Conservation (phyloP, 2,113 vertebrate species). For the Sisor rabdophorus region DNA sequence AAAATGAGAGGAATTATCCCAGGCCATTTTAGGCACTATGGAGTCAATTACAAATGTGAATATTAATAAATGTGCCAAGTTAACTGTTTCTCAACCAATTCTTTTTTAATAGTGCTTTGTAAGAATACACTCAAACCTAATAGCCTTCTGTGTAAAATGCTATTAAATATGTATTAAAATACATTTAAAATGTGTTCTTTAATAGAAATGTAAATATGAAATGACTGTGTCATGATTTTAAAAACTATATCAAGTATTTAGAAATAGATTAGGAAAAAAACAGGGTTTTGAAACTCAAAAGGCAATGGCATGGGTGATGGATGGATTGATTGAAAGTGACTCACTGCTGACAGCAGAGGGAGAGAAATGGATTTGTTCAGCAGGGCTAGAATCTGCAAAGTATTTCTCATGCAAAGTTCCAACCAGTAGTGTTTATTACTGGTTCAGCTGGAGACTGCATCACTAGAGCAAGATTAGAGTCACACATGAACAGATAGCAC, state of each 20-base stretch:
- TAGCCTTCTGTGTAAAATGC: background rate
- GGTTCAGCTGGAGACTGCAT: constrained; percentile 38
- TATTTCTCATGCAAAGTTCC: constrained; percentile 35
- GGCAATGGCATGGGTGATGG: constrained; percentile 32
- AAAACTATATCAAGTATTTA: background rate
- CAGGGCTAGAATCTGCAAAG: constrained; percentile 33
- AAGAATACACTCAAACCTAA: constrained; percentile 8
- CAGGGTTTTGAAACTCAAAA: background rate
- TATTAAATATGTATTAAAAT: constrained; percentile 12
- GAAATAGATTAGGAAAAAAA: background rate
- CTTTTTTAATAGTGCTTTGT: constrained; percentile 14
- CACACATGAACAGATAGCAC: constrained; percentile 7
- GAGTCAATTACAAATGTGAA: background rate
- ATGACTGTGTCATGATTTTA: background rate
- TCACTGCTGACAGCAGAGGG: constrained; percentile 40
- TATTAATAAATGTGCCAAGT: constrained; percentile 18
- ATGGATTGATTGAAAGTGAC: constrained; percentile 48
- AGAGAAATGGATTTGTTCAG: constrained; percentile 46
- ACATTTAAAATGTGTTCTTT: constrained; percentile 10
- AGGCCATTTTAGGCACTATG: background rate
- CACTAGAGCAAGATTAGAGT: constrained; percentile 9
- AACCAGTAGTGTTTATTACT: constrained; percentile 42
- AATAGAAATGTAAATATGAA: constrained; percentile 9
- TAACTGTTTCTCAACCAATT: constrained; percentile 25
- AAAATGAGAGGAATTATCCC: constrained; percentile 33